A percentile compares a stretch with the other conserved stretches of the same genome.
Conservation (phyloP, 1,140 invertebrate species). For the Leptoteleia sp. region DNA sequence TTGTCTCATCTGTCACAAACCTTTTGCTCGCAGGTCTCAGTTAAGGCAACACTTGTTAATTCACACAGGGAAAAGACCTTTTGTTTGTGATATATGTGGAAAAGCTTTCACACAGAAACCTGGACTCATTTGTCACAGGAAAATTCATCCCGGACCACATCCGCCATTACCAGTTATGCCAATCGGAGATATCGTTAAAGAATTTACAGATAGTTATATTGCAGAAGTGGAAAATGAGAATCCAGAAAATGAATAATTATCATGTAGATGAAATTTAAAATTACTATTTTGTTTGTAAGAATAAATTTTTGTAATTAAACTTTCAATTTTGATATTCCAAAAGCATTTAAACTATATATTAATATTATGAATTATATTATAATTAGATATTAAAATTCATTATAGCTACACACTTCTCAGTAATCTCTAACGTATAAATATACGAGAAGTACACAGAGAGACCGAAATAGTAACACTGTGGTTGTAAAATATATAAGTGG, state of each 20-base stretch:
- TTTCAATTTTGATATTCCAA: too few species aligned
- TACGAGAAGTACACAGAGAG: too few species aligned
- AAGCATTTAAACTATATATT: too few species aligned
- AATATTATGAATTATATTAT: too few species aligned
- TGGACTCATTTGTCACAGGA: conserved; percentile 78
- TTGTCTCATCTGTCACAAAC: conserved; percentile 82
- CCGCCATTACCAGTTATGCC: conserved; percentile 80
- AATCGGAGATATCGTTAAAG: conserved; percentile 78
- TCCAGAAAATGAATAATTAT: conserved; percentile 20
- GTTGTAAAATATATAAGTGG: too few species aligned
- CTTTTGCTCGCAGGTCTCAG: conserved; percentile 85
- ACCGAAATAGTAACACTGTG: too few species aligned
- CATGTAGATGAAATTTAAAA: too few species aligned
- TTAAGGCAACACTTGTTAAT: conserved; percentile 87
- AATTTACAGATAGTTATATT: conserved; percentile 75
- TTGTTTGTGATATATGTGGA: conserved; percentile 80
- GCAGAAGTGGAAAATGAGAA: conserved; percentile 51
- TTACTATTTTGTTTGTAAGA: too few species aligned
- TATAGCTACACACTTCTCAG: too few species aligned
- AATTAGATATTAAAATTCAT: too few species aligned
- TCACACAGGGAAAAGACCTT: conserved; percentile 88
- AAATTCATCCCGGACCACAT: conserved; percentile 78
- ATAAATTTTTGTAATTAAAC: too few species aligned
- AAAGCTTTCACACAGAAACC: conserved; percentile 80
- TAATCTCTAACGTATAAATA: too few species aligned